Evolutionary conservation across 2,113 vertebrate genomes (phyloP), one percentile per base, ranked within the genome.

Genomic region (Zonotrichia leucophrys): DNA sequence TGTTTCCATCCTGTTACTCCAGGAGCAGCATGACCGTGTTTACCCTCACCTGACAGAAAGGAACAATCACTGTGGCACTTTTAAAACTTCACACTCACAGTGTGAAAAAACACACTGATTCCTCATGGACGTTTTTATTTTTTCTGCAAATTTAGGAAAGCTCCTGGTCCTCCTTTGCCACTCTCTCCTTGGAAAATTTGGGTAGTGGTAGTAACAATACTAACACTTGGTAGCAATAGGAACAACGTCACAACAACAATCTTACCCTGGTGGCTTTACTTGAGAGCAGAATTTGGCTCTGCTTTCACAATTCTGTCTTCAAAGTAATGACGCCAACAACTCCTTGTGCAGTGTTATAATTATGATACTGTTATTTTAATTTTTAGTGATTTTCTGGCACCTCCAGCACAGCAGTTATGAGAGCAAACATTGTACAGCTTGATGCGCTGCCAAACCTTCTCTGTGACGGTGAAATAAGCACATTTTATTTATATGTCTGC

Each of bases 321-420:
- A 56, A 74, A 74, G 77, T 49, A 44, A 49, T 3, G 9, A 73
- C 2, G 1, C 78, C 19, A 56, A 18, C 19, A 31, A 15, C 58
- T 74, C 39, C 66, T 31, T n/a, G 1, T 0, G 3, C 64, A 22
- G 78, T 7, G 39, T 39, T 87, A 24, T 17, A 82, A 79, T 76
- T 72, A 19, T 1, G 24, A 63, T 25, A 76, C 73, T 68, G 75
- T 4, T 87, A 53, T 30, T 87, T 70, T 75, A 84, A 81, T 82
- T 94, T 91, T 78, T 49, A 75, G 74, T 28, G 21, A 89, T 96
- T 92, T 92, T 84, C 86, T 94, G 91, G 80, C 89, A 94, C 92
- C 92, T 81, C 77, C 69, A 81, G 72, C 55, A 9, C 82, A 80
- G 68, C 83, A 67, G 59, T 83, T 78, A 85, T 12, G 68, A 83